These are phyloP conservation scores for Blomia tropicalis DNA, from an alignment of 2,888 invertebrate genomes.

Conservation along the genomic window DNA sequence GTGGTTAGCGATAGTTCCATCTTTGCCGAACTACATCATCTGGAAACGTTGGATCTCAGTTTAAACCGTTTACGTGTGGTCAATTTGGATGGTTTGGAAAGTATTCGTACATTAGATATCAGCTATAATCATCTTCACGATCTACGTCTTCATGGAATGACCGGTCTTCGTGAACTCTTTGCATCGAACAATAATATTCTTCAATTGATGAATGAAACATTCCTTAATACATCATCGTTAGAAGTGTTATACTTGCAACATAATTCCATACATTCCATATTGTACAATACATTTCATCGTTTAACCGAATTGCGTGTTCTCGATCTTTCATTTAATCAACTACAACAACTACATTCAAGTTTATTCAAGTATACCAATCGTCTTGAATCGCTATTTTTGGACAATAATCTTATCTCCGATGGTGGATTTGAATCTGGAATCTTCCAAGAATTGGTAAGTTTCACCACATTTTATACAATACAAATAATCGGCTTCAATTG, in stretches of 20 bases:
- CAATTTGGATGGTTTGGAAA: constrained; percentile 54
- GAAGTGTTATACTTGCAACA: constrained; percentile 69
- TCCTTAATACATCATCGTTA: constrained; percentile 56
- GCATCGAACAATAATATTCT: constrained; percentile 74
- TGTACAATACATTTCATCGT: constrained; percentile 58
- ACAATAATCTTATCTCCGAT: constrained; percentile 65
- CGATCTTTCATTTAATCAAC: constrained; percentile 69
- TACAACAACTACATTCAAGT: constrained; percentile 57
- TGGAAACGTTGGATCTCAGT: constrained; percentile 70
- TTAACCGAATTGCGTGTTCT: constrained; percentile 60
- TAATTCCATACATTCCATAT: constrained; percentile 61
- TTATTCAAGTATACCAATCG: constrained; percentile 58
- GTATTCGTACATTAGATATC: constrained; percentile 62
- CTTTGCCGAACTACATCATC: constrained; percentile 52
- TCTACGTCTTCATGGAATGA: constrained; percentile 57
- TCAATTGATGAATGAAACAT: constrained; percentile 62
- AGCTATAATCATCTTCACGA: constrained; percentile 77
- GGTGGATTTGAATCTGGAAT: constrained; percentile 53
- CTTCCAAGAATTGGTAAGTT: constrained; percentile 49
- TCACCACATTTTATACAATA: background rate
- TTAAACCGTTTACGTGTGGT: constrained; percentile 53
- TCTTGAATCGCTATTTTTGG: constrained; percentile 63
- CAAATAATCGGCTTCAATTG: no score
- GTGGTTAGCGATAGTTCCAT: constrained; percentile 53
- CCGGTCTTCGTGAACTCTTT: constrained; percentile 62